These are phyloP conservation scores for Polydrusus tereticollis DNA, from an alignment of 2,888 invertebrate genomes.

Conservation along the genomic window DNA sequence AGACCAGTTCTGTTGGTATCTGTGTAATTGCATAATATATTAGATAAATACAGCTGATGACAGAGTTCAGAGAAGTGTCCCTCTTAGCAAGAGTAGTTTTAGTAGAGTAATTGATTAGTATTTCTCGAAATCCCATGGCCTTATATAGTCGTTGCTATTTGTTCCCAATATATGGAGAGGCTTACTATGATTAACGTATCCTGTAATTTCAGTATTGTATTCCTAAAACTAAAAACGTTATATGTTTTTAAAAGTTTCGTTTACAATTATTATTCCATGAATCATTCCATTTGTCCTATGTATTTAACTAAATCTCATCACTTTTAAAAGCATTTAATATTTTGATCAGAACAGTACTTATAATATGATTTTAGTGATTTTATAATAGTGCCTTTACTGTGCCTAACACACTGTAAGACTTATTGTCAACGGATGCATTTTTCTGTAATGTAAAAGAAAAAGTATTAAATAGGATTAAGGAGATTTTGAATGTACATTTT, in stretches of 20 bases:
- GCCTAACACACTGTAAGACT: conserved; percentile 52
- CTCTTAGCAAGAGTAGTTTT: no score
- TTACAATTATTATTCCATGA: conserved; percentile 24
- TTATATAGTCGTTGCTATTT: not conserved
- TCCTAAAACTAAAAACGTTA: conserved; percentile 9
- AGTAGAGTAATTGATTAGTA: no score
- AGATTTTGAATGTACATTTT: conserved; percentile 61
- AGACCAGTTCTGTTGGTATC: no score
- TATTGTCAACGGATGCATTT: conserved; percentile 28
- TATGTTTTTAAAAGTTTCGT: conserved; percentile 51
- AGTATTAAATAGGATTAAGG: conserved; percentile 42
- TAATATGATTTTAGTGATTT: conserved; percentile 48
- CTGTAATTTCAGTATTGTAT: conserved; percentile 35
- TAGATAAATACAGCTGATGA: no score
- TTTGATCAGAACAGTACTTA: conserved; percentile 59
- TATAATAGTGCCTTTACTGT: conserved; percentile 64
- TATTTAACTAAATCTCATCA: conserved; percentile 26
- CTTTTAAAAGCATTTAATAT: conserved; percentile 43
- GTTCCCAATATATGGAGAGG: not conserved
- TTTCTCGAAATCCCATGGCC: no score
- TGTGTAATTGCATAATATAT: no score
- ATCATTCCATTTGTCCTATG: conserved; percentile 39
- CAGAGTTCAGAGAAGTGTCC: no score
- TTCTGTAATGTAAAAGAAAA: conserved; percentile 41
- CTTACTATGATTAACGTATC: not conserved